Conservation (phyloP, 2,797 vertebrate genomes). For the Chelon labrosus region DNA sequence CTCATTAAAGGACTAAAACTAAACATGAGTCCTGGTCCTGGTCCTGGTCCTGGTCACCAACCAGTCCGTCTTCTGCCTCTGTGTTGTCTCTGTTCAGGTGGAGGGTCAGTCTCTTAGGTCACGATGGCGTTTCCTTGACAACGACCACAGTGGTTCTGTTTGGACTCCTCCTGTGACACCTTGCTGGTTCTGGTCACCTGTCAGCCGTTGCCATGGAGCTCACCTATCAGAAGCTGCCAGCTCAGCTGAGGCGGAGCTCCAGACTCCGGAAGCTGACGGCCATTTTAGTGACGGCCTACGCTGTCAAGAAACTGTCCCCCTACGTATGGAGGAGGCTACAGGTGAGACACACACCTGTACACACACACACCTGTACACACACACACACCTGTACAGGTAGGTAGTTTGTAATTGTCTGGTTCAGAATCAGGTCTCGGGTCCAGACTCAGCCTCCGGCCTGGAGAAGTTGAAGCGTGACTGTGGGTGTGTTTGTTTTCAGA, state of each 20-base stretch:
- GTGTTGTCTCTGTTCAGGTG: slow-evolving; percentile 30
- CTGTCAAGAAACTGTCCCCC: slow-evolving; percentile 76
- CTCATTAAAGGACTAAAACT: no score
- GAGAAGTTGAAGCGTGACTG: no score
- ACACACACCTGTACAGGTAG: not conserved
- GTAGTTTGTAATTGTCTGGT: not conserved
- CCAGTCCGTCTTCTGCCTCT: no score
- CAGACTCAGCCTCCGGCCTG: no score
- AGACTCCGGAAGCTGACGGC: slow-evolving; percentile 64
- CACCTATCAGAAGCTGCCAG: slow-evolving; percentile 72
- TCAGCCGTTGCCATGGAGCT: slow-evolving; percentile 65
- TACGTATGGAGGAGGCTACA: slow-evolving; percentile 71
- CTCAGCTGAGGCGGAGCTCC: slow-evolving; percentile 73
- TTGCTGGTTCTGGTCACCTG: not conserved
- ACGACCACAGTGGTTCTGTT: not conserved
- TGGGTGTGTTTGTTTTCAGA: slow-evolving; percentile 49
- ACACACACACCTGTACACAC: not conserved
- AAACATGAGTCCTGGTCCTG: no score
- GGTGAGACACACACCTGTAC: slow-evolving; percentile 38
- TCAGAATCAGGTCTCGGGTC: no score
- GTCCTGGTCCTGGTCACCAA: no score
- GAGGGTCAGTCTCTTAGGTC: not conserved
- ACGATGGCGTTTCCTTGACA: slow-evolving; percentile 37
- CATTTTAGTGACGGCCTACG: slow-evolving; percentile 71
- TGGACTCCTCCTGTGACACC: not conserved